phyloP scores from a whole-genome alignment of 2,113 vertebrate genomes.

The Collichthys lucidus region DNA sequence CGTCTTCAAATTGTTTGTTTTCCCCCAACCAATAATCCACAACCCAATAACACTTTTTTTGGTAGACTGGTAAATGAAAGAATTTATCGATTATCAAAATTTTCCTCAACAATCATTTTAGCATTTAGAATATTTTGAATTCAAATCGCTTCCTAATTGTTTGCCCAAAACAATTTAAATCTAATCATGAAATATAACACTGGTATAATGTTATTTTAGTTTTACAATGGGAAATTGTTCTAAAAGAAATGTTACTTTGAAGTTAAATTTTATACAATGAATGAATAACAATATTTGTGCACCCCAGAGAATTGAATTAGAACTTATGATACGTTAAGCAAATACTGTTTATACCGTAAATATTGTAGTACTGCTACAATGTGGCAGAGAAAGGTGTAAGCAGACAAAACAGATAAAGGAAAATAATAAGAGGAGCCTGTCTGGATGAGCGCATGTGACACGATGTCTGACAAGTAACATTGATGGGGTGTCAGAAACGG shows the following conservation, averaged over 20 bases:
- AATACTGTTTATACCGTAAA: not conserved
- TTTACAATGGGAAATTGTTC: not conserved
- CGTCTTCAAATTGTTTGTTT: not conserved
- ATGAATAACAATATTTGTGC: not conserved
- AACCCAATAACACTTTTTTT: not conserved
- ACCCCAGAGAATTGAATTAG: not conserved
- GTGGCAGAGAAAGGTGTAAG: slow-evolving; percentile 4
- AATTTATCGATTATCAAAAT: not conserved
- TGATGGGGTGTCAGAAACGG: slow-evolving; percentile 69
- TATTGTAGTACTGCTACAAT: not conserved
- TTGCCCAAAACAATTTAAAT: not conserved
- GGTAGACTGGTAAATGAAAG: not conserved
- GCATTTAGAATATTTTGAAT: not conserved
- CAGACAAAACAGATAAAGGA: slow-evolving; percentile 54
- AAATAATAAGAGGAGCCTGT: slow-evolving; percentile 52
- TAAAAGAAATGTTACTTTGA: not conserved
- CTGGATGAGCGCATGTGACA: slow-evolving; percentile 77
- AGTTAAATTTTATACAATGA: not conserved
- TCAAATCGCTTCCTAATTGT: not conserved
- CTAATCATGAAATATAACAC: not conserved
- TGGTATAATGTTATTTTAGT: not conserved
- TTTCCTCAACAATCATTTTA: not conserved
- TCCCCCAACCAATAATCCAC: not conserved
- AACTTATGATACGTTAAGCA: not conserved
- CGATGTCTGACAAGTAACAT: slow-evolving; percentile 78